Evolutionary conservation across 2,888 invertebrate species (phyloP), one percentile per base, ranked within the genome.

Genomic region (Habrosyne pyritoides): DNA sequence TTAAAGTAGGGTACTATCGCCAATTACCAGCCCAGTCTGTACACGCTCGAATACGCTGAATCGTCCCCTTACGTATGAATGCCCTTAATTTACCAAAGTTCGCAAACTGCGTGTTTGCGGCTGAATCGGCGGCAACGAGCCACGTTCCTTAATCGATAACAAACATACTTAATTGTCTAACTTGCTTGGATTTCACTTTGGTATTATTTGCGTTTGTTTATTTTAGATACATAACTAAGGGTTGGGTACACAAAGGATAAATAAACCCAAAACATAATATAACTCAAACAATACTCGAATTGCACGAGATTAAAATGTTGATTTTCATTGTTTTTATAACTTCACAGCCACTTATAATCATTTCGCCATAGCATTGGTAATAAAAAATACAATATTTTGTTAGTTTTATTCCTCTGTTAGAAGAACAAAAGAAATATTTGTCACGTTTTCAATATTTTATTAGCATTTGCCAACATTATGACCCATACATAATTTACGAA

Each of bases 61-160:
- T 52, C 47, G 47, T 52, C 50, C 58, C 54, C 26, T 46, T 54
- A 42, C 56, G 60, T 62, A 53, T 67, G 67, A 67, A 67, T 67
- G 57, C 58, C 63, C 59, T 62, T 64, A 67, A 66, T 67, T 64
- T 55, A 52, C 48, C 57, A 58, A 53, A 65, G 66, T 75, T 75
- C 64, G 63, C 67, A 58, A 66, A 66, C 66, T 67, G 67, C 52
- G 57, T 58, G 66, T 64, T 66, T 68, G 61, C 55, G 58, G 64
- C 59, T 64, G 64, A 67, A 54, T 64, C 61, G 55, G 56, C 64
- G 50, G 51, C 54, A 59, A 60, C 56, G 55, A 53, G 47, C 61
- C 10, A 28, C 49, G 49, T 14, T 46, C 60, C 60, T 60, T 66
- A 66, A 67, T 67, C 59, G 63, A 55, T 53, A 51, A 58, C 62